phyloP scores from a whole-genome alignment of 2,797 vertebrate genomes.

The Manis pentadactyla region DNA sequence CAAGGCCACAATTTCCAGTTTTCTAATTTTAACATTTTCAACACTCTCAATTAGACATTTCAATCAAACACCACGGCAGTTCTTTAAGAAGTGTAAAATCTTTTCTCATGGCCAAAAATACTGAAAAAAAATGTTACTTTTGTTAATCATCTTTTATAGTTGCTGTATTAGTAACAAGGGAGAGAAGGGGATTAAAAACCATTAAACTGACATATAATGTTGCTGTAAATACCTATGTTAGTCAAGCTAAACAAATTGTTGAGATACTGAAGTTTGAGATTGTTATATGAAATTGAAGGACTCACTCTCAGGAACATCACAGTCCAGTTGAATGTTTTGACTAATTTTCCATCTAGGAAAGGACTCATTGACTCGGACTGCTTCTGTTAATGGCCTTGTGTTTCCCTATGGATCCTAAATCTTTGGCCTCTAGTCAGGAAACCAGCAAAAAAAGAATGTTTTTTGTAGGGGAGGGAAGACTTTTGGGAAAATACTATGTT shows the following conservation, averaged over 20 bases:
- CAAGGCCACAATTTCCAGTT: neutral
- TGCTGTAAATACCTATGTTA: neutral
- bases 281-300: neutral
- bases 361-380: neutral
- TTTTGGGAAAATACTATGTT: too few relatives aligned
- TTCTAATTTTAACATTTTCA: constrained; percentile 2
- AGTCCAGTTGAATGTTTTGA: neutral
- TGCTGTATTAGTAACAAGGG: neutral
- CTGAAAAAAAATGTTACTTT: neutral
- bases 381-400: neutral
- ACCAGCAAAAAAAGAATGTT: neutral
- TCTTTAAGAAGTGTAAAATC: neutral
- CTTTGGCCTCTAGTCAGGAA: neutral
- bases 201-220: neutral
- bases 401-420: neutral
- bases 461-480: too few relatives aligned
- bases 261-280: neutral
- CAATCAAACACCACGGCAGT: neutral
- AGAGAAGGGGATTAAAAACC: neutral
- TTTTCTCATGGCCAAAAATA: neutral
- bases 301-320: neutral
- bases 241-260: neutral
- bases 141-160: neutral
- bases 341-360: neutral
- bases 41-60: neutral